Evolutionary conservation across 2,888 invertebrate genomes (phyloP).

Genomic region (Xestia c-nigrum): DNA sequence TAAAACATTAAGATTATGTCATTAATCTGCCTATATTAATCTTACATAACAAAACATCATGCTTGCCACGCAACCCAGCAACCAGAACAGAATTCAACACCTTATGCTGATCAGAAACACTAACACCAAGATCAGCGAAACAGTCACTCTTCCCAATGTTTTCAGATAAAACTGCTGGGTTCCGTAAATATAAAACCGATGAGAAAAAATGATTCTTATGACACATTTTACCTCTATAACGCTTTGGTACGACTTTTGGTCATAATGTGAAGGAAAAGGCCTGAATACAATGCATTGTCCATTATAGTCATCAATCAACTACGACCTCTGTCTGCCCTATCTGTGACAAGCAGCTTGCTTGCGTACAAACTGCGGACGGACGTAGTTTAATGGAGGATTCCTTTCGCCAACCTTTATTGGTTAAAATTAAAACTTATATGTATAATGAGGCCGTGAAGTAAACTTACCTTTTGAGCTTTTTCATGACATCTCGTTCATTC

Average conservation of each 20-base stretch:
- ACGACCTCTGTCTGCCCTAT: slow-evolving; percentile 59
- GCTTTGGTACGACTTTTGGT: slow-evolving; percentile 36
- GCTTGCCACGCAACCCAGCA: not conserved
- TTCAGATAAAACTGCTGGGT: not conserved
- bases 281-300: slow-evolving; percentile 47
- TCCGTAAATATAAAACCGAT: not conserved
- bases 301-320: slow-evolving; percentile 62
- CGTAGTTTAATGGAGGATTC: slow-evolving; percentile 33
- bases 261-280: slow-evolving; percentile 37
- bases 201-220: slow-evolving; percentile 10
- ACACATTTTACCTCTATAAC: slow-evolving; percentile 5
- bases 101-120: not conserved
- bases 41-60: not conserved
- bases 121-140: not conserved
- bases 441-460: not conserved
- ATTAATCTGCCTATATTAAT: not conserved
- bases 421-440: slow-evolving; percentile 7
- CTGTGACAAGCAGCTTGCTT: slow-evolving; percentile 57
- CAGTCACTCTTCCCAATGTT: not conserved
- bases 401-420: slow-evolving; percentile 7
- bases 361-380: slow-evolving; percentile 28
- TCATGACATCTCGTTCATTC: not conserved
- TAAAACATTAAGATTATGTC: not conserved
- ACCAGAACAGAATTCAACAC: not conserved
- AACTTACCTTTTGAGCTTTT: not conserved